Percentiles rank a stretch among this genome's conserved stretches.
phyloP scores from a whole-genome alignment of 2,888 invertebrate species.

The Dynastes tityus region DNA sequence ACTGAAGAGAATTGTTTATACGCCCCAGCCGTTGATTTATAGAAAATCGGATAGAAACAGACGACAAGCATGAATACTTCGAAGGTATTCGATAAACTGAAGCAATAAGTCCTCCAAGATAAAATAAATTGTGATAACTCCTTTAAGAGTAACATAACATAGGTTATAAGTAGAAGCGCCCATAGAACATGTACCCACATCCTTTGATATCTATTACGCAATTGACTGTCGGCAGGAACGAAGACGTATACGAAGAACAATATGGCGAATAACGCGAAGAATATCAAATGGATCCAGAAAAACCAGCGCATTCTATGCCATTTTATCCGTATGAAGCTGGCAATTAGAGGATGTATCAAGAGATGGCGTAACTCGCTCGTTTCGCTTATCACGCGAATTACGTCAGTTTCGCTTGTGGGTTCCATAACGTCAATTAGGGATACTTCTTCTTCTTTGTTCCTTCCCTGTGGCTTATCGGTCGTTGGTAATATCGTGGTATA shows the following conservation, averaged over 20 bases:
- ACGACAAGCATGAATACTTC: conserved; percentile 80
- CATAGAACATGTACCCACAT: neutral
- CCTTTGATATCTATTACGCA: neutral
- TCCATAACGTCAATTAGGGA: neutral
- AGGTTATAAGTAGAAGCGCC: conserved; percentile 74
- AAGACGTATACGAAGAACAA: conserved; percentile 73
- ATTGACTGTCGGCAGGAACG: conserved; percentile 72
- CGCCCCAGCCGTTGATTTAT: conserved; percentile 71
- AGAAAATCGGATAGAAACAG: conserved; percentile 76
- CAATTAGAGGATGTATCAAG: conserved; percentile 84
- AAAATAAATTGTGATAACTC: conserved; percentile 83
- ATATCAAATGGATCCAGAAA: conserved; percentile 83
- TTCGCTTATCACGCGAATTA: conserved; percentile 81
- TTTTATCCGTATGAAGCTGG: conserved; percentile 86
- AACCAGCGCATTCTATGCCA: conserved; percentile 85
- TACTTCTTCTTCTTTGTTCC: neutral
- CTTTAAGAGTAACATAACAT: conserved; percentile 76
- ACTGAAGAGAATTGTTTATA: conserved; percentile 81
- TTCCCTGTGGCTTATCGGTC: neutral
- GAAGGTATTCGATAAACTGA: conserved; percentile 82
- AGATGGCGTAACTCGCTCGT: conserved; percentile 79
- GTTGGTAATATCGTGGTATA: neutral
- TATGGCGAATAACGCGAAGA: conserved; percentile 84
- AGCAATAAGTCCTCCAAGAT: conserved; percentile 79
- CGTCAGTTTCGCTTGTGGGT: conserved; percentile 78